Evolutionary conservation across 2,888 invertebrate species (phyloP), one percentile per base, ranked within the genome.

Genomic region (Belgica antarctica): DNA sequence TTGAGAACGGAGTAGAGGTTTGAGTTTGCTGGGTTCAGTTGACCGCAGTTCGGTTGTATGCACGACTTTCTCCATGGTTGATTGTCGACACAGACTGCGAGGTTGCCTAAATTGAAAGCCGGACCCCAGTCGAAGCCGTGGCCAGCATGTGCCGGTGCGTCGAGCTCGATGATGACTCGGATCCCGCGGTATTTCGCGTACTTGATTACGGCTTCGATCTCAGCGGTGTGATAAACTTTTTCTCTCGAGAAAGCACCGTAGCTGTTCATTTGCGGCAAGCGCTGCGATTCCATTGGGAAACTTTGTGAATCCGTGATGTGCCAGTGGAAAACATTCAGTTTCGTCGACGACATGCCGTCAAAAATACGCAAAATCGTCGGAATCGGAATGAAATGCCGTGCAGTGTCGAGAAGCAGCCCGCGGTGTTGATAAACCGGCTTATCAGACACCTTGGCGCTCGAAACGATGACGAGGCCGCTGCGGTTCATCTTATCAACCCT

Each of bases 301-400:
- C 95, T 94, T 74, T 96, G 95, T 1, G 92, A 87, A 79, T 96
- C 96, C 0, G 91, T 90, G 0, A 87, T 87, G 77, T 93, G 92
- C 95, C 96, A 96, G 77, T 96, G 96, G 57, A 96, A 85, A 0
- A 94, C 90, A 77, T 96, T 96, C 82, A 96, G 80, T 79, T 96
- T 96, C 62, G 89, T 89, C 17, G 90, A 85, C 1, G 90, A 89
- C 90, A 96, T 92, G 1, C 87, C 94, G 74, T 94, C 90, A 73
- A 95, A 81, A 61, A 89, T 89, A 73, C 83, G 85, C 74, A 86
- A 84, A 19, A 93, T 87, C 59, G 84, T 83, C 12, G 77, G 78
- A 72, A 93, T 78, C 0, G 92, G 87, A 24, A 96, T 82, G 77
- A 87, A 98, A 79, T 97, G 94, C 71, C 97, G 85, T 0, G 94